Base-by-base conservation (phyloP, 2,888 invertebrate genomes). In the Pachymerium ferrugineum region DNA sequence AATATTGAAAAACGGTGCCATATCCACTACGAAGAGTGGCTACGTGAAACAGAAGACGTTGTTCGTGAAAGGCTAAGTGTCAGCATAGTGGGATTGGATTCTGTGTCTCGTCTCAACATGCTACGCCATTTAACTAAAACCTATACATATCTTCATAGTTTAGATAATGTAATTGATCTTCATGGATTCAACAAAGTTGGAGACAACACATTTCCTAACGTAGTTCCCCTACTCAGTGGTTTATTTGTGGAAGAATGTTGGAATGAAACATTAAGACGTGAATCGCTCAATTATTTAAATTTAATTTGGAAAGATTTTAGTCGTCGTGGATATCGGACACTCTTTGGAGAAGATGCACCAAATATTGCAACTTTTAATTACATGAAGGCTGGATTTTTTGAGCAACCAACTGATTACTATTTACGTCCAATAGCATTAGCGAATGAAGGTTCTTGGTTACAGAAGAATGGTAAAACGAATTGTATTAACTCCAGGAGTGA, bases 401-500 rank as follows among this genome's bases (percentile, higher is more conserved):
- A 86, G 10, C 87, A 88, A 0, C 94, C 95, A 0, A 89, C 91
- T 0, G 92, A 94, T 80, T 92, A 92, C 79, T 94, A 93, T 78
- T 84, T 91, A 77, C 85, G 91, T 72, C 90, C 92, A 0, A 89
- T 91, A 79, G 87, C 90, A 79, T 81, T 88, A 38, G 89, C 84
- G 77, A 87, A 89, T 72, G 92, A 92, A 82, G 81, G 82, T 0
- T 83, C 86, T 38, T 87, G 90, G 2, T 91, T 91, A 0, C 88
- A 88, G 78, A 86, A 86, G 22, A 86, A 85, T 74, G 91, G 91
- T 80, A 87, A 89, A 0, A 84, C 86, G 69, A 83, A 90, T 67
- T 93, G 93, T 80, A 85, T 90, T 77, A 91, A 91, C 0, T 85
- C 87, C 22, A 85, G 88, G 77, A 86, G 89, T 77, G 73, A 73